Conservation (phyloP, 2,113 vertebrate species). For the Charina bottae region DNA sequence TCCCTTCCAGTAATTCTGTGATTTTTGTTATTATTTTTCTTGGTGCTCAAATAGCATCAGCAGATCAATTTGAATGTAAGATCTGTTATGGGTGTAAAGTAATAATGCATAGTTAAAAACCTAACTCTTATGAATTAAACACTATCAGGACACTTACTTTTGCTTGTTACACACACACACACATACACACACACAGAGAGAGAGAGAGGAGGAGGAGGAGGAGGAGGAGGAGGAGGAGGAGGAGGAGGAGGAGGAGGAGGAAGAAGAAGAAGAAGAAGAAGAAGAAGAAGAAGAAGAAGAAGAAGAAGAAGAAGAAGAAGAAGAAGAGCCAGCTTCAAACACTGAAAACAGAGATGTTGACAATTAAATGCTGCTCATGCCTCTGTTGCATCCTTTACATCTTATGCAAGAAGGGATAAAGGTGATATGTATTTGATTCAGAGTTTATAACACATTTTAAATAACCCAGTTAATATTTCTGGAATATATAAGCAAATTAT, state of each 20-base stretch:
- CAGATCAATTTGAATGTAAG: conserved; percentile 43
- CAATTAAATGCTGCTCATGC: not conserved
- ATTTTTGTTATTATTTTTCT: conserved; percentile 14
- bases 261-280: too few relatives aligned
- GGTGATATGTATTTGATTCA: too few relatives aligned
- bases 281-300: too few relatives aligned
- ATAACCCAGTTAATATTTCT: too few relatives aligned
- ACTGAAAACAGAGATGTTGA: conserved; percentile 24
- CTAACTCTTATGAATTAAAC: conserved; percentile 77
- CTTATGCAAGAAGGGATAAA: not conserved
- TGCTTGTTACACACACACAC: conserved; percentile 76
- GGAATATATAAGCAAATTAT: too few relatives aligned
- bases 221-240: too few relatives aligned
- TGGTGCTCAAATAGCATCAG: conserved; percentile 61
- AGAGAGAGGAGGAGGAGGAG: too few relatives aligned
- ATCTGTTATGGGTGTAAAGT: conserved; percentile 64
- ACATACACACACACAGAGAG: conserved; percentile 27
- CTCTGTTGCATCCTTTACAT: not conserved
- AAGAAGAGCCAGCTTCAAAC: too few relatives aligned
- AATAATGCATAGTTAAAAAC: conserved; percentile 57
- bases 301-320: too few relatives aligned
- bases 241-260: too few relatives aligned
- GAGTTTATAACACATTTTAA: too few relatives aligned
- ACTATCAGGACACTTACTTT: conserved; percentile 63
- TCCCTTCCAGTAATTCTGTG: not conserved